Conservation (phyloP, 2,888 invertebrate species). For the Leptinotarsa tumamoca region DNA sequence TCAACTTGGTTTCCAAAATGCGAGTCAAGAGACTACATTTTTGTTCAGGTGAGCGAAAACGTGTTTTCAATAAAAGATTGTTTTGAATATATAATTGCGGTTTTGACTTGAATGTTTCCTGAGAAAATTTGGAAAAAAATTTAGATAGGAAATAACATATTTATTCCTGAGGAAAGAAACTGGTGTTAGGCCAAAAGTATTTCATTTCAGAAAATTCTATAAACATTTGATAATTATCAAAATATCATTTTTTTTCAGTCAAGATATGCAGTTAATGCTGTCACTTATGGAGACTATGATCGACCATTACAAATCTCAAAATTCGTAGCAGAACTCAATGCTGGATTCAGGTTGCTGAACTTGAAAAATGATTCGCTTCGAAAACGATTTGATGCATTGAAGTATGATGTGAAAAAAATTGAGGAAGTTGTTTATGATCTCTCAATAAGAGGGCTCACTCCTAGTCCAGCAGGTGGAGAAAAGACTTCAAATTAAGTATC, state of each 20-base stretch:
- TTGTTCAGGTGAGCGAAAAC: too few species aligned
- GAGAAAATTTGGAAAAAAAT: too few species aligned
- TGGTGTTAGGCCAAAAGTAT: too few species aligned
- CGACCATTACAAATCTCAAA: slow-evolving; percentile 85
- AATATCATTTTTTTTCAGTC: slow-evolving; percentile 68
- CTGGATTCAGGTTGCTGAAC: slow-evolving; percentile 89
- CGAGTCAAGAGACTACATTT: too few species aligned
- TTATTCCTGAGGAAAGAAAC: too few species aligned
- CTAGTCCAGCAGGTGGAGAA: slow-evolving; percentile 50
- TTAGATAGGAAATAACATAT: too few species aligned
- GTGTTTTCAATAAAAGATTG: too few species aligned
- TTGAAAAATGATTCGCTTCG: slow-evolving; percentile 90
- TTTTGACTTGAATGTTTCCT: too few species aligned
- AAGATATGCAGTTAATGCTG: slow-evolving; percentile 85
- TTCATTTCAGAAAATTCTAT: not conserved
- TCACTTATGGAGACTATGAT: slow-evolving; percentile 85
- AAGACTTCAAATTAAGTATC: slow-evolving; percentile 7
- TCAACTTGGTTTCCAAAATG: too few species aligned
- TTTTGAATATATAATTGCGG: too few species aligned
- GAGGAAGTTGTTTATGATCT: slow-evolving; percentile 93
- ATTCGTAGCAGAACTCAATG: slow-evolving; percentile 88
- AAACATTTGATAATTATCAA: too few species aligned
- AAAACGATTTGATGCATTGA: slow-evolving; percentile 87
- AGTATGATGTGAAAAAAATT: slow-evolving; percentile 94
- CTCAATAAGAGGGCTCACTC: slow-evolving; percentile 81